These are phyloP conservation scores for Brenthis ino DNA, from an alignment of 2,888 invertebrate genomes.

Conservation along the genomic window DNA sequence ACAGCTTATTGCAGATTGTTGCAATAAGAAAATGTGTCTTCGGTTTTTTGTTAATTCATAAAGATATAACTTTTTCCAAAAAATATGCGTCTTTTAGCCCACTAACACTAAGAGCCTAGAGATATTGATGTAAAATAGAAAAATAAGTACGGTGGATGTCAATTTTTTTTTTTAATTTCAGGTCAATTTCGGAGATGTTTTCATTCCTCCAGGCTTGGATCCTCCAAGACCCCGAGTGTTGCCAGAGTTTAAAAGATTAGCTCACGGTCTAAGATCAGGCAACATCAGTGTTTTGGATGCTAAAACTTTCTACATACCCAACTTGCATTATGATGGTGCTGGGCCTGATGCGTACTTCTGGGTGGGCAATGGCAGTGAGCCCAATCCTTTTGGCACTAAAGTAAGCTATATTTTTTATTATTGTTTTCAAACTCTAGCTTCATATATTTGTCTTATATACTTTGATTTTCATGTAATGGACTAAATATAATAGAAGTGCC, in stretches of 20 bases:
- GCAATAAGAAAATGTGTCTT: too few relatives aligned
- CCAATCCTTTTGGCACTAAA: constrained; percentile 91
- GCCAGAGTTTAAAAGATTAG: constrained; percentile 92
- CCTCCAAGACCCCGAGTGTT: constrained; percentile 91
- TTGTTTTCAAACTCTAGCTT: too few relatives aligned
- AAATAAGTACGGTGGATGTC: neutral
- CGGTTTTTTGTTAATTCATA: too few relatives aligned
- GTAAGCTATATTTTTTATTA: constrained; percentile 54
- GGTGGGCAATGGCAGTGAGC: constrained; percentile 94
- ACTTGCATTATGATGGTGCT: constrained; percentile 94
- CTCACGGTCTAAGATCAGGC: constrained; percentile 94
- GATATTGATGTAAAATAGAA: too few relatives aligned
- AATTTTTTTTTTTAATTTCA: constrained; percentile 56
- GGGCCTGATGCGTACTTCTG: constrained; percentile 97
- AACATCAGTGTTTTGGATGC: constrained; percentile 95
- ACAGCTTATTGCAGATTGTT: too few relatives aligned
- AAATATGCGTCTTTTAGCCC: too few relatives aligned
- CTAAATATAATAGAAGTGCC: too few relatives aligned
- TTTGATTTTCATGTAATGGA: too few relatives aligned
- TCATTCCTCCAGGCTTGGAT: constrained; percentile 88
- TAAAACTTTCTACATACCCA: constrained; percentile 95
- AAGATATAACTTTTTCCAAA: too few relatives aligned
- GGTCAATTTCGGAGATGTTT: constrained; percentile 95
- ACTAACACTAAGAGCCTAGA: too few relatives aligned
- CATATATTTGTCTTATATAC: too few relatives aligned